Base-by-base conservation (phyloP, 2,113 vertebrate genomes). In the Brachyistius frenatus region DNA sequence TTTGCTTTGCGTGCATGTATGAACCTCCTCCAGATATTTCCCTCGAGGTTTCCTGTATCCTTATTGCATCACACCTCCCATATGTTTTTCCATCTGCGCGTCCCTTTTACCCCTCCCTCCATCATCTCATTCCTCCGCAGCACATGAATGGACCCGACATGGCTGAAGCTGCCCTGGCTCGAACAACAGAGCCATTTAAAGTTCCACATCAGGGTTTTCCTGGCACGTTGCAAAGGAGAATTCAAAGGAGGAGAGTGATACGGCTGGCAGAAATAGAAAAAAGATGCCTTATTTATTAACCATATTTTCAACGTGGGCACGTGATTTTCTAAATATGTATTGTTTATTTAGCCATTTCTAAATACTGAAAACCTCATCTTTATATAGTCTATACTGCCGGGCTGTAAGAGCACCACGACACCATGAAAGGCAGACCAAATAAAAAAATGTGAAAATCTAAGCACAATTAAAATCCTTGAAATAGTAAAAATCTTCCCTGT, bases 41-140 rank as follows among this genome's bases (percentile, higher is more conserved):
- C 84, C 88, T 58, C 9, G 76, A 78, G 81, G 75, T 65, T 4
- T 37, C 61, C 76, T 52, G 67, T 61, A 76, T 83, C 67, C 81
- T 85, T 84, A 77, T 83, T 86, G 80, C 71, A 74, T 88, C 87
- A 86, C 71, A 81, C 65, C 47, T 85, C 80, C 77, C 86, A 77
- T 85, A 88, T 86, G 80, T 73, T 83, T 86, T 73, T 80, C 85
- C 85, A 86, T 88, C 88, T 90, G 86, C 68, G 75, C 32, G 5
- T 76, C 70, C 66, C 73, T 76, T 75, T 53, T 73, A 55, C 70
- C 73, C 44, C 31, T 62, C 52, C 49, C 71, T 76, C 60, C 69
- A 33, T 65, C 67, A 67, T 81, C 64, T 70, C 70, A 33, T 61
- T 66, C 62, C 36, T 53, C 63, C 46, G 3, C 52, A 46, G 83